Base-by-base conservation (phyloP, 2,113 vertebrate genomes). In the Pterocles orientalis region DNA sequence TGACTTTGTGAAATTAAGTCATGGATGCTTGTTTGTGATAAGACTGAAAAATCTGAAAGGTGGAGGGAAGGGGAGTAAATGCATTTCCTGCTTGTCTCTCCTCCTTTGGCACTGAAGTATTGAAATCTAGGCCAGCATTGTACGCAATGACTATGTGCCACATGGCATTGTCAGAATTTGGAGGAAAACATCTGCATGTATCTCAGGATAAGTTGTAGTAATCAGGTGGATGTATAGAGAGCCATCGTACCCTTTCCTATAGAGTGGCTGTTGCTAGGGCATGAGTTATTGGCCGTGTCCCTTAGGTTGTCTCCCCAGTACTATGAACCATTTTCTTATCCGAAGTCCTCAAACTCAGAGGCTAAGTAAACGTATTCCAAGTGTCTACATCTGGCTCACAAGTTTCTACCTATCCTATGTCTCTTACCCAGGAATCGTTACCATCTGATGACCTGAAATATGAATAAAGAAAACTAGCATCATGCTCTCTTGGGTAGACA, bases 191-290 rank as follows among this genome's bases (percentile, higher is more conserved):
- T 28, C 57, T 18, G 24, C 36, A 1, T 12, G 9, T 5, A 5
- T 18, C 57, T 51, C 3, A 10, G 73, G 64, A 5, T 6, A 8
- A 62, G 36, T 1, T 25, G 60, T 18, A 68, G 4, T 14, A 20
- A 18, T 41, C 41, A 41, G 41, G 7, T 2, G 5, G 31, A 2
- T 1, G 1, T 4, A 1, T 0, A 14, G 61, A 28, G 47, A 64
- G 10, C 33, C 21, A 8, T n/a, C 10, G 2, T 18, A 1, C 25
- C 34, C 43, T 90, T 50, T 3, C 34, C 73, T 64, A 43, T 6
- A 23, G 50, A 34, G 26, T 16, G 29, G 54, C n/a, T 9, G 18
- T 61, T 68, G 21, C 39, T 48, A 3, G 4, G 47, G 3, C 5
- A 5, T 10, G 33, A 39, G 5, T 33, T 43, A 5, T 12, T 53